These are phyloP conservation scores for Andricus quercusramuli DNA, from an alignment of 2,888 invertebrate species.

Conservation along the genomic window DNA sequence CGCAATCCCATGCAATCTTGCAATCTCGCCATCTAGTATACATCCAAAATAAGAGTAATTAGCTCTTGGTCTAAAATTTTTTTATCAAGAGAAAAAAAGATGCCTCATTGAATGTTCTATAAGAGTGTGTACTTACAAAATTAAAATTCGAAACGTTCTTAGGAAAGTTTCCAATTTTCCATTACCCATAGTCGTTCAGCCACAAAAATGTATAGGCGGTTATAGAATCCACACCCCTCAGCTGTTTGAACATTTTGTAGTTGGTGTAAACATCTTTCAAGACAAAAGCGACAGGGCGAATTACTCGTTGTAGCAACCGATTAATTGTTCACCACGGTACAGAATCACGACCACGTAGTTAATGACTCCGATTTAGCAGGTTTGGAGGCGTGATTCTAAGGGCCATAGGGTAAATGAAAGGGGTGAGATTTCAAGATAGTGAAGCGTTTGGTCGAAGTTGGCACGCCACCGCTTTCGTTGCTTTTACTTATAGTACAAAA, in stretches of 20 bases:
- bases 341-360: constrained; percentile 33
- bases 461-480: constrained; percentile 23
- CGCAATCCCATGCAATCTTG: no score
- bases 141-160: no score
- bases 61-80: no score
- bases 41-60: no score
- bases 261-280: constrained; percentile 35
- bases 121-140: no score
- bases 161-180: no score
- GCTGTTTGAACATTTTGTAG: constrained; percentile 18
- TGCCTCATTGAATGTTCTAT: no score
- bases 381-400: constrained; percentile 37
- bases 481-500: neutral
- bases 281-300: constrained; percentile 19
- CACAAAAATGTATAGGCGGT: no score
- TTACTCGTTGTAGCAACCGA: constrained; percentile 35
- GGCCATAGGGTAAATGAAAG: constrained; percentile 38
- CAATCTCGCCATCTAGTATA: no score
- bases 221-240: no score
- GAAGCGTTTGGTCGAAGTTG: constrained; percentile 30
- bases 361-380: constrained; percentile 40
- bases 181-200: no score
- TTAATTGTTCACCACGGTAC: constrained; percentile 35
- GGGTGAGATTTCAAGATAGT: constrained; percentile 39
- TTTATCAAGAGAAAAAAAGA: no score